These are phyloP conservation scores for Sycophaga agraensis DNA, from an alignment of 1,140 invertebrate species.

Conservation along the genomic window DNA sequence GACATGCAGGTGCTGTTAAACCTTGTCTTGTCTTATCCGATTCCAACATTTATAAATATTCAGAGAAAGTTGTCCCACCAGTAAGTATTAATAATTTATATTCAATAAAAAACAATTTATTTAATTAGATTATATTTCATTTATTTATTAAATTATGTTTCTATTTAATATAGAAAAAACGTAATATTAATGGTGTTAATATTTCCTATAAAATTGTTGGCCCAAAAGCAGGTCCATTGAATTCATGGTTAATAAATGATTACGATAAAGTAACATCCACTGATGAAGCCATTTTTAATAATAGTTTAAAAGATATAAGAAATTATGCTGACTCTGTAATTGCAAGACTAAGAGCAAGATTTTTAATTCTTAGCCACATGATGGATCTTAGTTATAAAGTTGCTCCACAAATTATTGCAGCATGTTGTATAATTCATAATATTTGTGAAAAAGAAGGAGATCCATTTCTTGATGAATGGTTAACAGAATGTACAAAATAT, in stretches of 20 bases:
- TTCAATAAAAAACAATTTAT: too few species aligned
- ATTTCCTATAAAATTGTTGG: conserved; percentile 38
- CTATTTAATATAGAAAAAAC: conserved; percentile 31
- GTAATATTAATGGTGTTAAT: conserved; percentile 33
- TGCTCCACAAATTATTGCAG: conserved; percentile 37
- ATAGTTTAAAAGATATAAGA: conserved; percentile 32
- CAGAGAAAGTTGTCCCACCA: conserved; percentile 36
- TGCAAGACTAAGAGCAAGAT: conserved; percentile 33
- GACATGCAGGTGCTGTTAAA: conserved; percentile 35
- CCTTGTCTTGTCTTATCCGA: conserved; percentile 33
- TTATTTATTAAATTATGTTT: conserved; percentile 12
- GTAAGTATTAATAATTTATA: conserved; percentile 26
- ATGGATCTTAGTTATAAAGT: conserved; percentile 41
- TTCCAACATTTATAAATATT: conserved; percentile 36
- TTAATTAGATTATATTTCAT: background rate
- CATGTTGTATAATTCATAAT: conserved; percentile 41
- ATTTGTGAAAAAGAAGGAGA: conserved; percentile 38
- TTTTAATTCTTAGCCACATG: conserved; percentile 36
- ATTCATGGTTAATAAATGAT: conserved; percentile 37
- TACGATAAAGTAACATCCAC: conserved; percentile 22
- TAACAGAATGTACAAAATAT: conserved; percentile 17
- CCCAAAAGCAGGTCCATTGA: conserved; percentile 33
- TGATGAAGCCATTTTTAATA: conserved; percentile 35
- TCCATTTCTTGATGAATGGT: conserved; percentile 33
- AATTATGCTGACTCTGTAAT: conserved; percentile 36